Base-by-base conservation (phyloP, 2,113 vertebrate genomes). In the Gnathochromis pfefferi region DNA sequence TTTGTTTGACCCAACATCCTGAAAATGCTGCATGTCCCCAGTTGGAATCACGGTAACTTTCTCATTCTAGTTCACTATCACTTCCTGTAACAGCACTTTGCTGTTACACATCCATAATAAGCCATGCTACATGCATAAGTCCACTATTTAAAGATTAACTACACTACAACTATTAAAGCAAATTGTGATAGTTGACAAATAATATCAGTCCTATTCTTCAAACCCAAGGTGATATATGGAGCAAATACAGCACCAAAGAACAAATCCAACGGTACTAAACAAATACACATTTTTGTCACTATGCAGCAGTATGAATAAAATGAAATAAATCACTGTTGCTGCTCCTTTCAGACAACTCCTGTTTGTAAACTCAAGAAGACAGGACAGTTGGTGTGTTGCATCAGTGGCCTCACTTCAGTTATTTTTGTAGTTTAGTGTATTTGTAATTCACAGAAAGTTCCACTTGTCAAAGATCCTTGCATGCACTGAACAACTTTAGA, bases 101-200 rank as follows among this genome's bases (percentile, higher is more conserved):
- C 47, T n/a, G 49, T 53, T 53, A n/a, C 19, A 58, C 55, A 57
- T 58, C 13, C 4, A 58, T 28, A 58, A 58, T 58, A 58, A 28
- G 13, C 55, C 7, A 58, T 58, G 1, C 26, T 58, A 28, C 26
- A 58, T 58, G 26, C 3, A 28, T 9, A 58, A 16, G 55, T 58
- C 55, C 23, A 58, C 26, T 58, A 58, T 58, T 58, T 28, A 1
- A 28, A 58, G 55, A 58, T 58, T 0, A 28, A 28, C 55, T 58
- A 9, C 55, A 9, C 55, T 17, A 58, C 55, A 58, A 58, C 26
- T 16, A 58, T 31, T 58, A 31, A 17, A 58, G 55, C 5, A 28
- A 31, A 31, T 31, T 0, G 2, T 58, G 55, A 58, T 16, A 8
- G 55, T 58, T 28, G 26, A 2, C 55, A 9, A 28, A 16, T 58